These are phyloP conservation scores for Caenorhabditis briggsae DNA, from an alignment of 1,140 invertebrate species.

Conservation along the genomic window DNA sequence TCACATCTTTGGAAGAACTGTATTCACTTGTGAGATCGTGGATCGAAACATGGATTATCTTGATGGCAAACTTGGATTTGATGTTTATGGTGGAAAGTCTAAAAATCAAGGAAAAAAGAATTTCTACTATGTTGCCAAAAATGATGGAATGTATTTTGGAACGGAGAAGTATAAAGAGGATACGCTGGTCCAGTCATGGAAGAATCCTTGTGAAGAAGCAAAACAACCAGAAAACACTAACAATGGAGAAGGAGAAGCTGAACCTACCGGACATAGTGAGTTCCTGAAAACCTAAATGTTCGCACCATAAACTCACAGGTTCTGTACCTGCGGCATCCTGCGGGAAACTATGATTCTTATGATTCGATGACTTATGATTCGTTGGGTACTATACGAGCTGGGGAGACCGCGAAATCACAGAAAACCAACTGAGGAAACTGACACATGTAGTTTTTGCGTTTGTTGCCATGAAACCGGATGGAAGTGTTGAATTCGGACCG, in stretches of 20 bases:
- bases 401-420: slow-evolving; percentile 5
- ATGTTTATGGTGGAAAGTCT: slow-evolving; percentile 16
- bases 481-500: slow-evolving; percentile 50
- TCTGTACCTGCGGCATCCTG: no score
- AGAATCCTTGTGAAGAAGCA: background rate
- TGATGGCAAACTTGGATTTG: background rate
- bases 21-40: background rate
- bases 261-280: no score
- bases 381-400: slow-evolving; percentile 22
- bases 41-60: background rate
- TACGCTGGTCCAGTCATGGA: background rate
- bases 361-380: no score
- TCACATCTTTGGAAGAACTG: background rate
- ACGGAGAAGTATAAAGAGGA: background rate
- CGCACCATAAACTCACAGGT: no score
- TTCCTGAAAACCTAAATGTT: no score
- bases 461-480: slow-evolving; percentile 68
- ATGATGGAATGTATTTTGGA: slow-evolving; percentile 2
- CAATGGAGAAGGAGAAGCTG: no score
- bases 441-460: slow-evolving; percentile 72
- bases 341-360: no score
- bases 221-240: background rate
- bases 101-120: background rate
- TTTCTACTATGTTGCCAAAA: slow-evolving; percentile 18
- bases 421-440: slow-evolving; percentile 48